Percentiles rank a stretch among this genome's conserved stretches.
phyloP scores from a whole-genome alignment of 1,140 invertebrate genomes.

The Drosophila ogumai region DNA sequence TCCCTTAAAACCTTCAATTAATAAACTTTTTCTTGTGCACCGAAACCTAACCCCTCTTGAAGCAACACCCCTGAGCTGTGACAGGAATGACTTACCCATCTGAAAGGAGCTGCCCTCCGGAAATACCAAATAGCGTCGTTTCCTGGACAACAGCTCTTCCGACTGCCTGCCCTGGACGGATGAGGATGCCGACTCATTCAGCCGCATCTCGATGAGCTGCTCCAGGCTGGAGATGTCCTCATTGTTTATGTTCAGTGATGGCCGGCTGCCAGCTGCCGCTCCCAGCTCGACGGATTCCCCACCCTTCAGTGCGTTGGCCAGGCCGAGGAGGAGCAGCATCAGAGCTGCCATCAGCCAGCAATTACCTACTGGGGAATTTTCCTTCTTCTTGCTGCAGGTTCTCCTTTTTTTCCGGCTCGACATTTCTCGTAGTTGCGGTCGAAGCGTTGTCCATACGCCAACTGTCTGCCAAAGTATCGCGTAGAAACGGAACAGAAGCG shows the following conservation, averaged over 20 bases:
- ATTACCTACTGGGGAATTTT: constrained; percentile 24
- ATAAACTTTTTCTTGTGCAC: not conserved
- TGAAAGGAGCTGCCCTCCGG: constrained; percentile 92
- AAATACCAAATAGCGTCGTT: constrained; percentile 91
- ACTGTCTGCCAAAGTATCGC: constrained; percentile 55
- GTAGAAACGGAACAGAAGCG: constrained; percentile 34
- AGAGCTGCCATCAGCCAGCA: constrained; percentile 25
- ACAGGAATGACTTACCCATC: constrained; percentile 87
- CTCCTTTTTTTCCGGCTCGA: constrained; percentile 33
- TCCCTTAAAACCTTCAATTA: not conserved
- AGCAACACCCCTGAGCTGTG: not conserved
- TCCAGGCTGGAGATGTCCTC: constrained; percentile 50
- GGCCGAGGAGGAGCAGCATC: not conserved
- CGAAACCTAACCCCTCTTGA: not conserved
- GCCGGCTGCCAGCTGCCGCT: constrained; percentile 6
- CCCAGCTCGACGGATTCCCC: constrained; percentile 39
- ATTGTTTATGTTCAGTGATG: constrained; percentile 42
- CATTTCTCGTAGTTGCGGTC: constrained; percentile 63
- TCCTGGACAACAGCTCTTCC: constrained; percentile 86
- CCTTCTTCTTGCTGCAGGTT: constrained; percentile 13
- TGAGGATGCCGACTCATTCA: constrained; percentile 61
- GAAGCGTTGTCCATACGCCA: constrained; percentile 59
- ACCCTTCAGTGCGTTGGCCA: constrained; percentile 46
- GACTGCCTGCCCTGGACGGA: constrained; percentile 43
- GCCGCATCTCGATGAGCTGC: constrained; percentile 69